phyloP scores from a whole-genome alignment of 2,888 invertebrate species.

The Hydropsyche betteni region DNA sequence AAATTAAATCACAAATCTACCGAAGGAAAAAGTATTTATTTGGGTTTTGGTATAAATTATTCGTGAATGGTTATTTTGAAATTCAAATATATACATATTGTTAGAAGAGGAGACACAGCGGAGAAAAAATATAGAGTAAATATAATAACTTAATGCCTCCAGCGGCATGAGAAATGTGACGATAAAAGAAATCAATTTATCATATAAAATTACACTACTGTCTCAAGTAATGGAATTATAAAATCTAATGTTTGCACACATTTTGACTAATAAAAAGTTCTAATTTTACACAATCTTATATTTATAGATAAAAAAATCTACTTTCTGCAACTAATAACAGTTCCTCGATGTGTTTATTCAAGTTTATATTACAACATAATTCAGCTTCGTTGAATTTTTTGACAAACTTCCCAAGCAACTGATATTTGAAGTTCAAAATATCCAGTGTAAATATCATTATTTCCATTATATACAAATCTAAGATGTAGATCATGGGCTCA shows the following conservation, averaged over 20 bases:
- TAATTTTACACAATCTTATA: slow-evolving; percentile 16
- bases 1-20: background rate
- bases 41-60: slow-evolving; percentile 19
- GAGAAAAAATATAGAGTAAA: too few species aligned
- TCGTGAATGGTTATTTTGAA: background rate
- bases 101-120: background rate
- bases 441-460: too few species aligned
- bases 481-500: too few species aligned
- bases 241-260: slow-evolving; percentile 13
- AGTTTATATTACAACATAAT: too few species aligned
- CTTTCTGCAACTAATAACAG: slow-evolving; percentile 5
- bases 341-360: too few species aligned
- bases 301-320: slow-evolving; percentile 27
- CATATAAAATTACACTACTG: background rate
- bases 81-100: background rate
- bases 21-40: slow-evolving; percentile 21
- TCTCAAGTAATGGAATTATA: slow-evolving; percentile 19
- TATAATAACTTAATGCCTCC: background rate
- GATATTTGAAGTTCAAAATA: too few species aligned
- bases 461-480: too few species aligned
- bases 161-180: background rate
- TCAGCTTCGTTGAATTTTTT: too few species aligned
- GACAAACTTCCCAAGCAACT: too few species aligned
- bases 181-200: background rate
- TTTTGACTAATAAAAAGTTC: slow-evolving; percentile 19